Evolutionary conservation across 2,888 invertebrate species (phyloP).

Genomic region (Pollenia angustigena): DNA sequence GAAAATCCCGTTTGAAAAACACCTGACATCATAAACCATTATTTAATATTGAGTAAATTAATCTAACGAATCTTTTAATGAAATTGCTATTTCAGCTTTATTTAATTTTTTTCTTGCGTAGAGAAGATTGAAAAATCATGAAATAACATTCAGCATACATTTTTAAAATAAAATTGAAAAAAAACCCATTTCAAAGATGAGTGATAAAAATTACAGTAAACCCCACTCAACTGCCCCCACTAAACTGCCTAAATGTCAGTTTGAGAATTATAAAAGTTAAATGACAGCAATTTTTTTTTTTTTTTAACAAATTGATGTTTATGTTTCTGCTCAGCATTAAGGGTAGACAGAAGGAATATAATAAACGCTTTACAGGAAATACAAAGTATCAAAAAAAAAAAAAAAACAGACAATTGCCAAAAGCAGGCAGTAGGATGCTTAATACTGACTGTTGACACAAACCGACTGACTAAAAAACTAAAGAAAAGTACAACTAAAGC

Average conservation of each 20-base stretch:
- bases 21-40: no score
- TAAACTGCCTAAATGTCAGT: constrained; percentile 28
- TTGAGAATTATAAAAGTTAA: constrained; percentile 41
- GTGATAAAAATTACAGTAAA: constrained; percentile 22
- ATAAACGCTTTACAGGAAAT: constrained; percentile 19
- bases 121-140: no score
- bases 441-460: constrained; percentile 18
- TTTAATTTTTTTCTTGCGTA: no score
- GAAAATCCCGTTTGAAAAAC: no score
- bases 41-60: no score
- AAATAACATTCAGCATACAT: not conserved
- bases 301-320: not conserved
- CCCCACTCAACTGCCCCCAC: not conserved
- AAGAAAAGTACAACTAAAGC: not conserved
- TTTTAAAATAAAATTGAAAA: constrained; percentile 30
- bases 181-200: constrained; percentile 46
- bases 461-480: constrained; percentile 40
- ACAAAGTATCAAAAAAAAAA: not conserved
- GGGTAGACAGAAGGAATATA: not conserved
- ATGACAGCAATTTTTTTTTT: constrained; percentile 28
- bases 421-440: constrained; percentile 37
- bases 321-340: not conserved
- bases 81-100: no score
- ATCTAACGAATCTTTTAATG: no score
- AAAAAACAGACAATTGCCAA: constrained; percentile 15